Percentiles rank a stretch among this genome's conserved stretches.
Evolutionary conservation across 2,797 vertebrate species (phyloP).

Genomic region (Clarias platycephalus): DNA sequence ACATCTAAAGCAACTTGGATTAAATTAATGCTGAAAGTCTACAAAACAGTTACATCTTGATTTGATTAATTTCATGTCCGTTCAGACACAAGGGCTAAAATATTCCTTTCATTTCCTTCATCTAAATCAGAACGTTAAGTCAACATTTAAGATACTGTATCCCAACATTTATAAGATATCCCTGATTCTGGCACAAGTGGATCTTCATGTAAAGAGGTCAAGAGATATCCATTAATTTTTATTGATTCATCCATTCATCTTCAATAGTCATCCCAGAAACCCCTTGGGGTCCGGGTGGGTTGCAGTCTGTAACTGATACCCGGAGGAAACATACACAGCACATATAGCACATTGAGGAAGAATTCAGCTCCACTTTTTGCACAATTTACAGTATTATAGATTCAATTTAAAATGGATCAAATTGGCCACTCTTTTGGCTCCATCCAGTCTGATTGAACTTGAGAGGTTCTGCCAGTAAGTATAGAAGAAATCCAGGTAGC

Average conservation of each 20-base stretch:
- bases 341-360: neutral
- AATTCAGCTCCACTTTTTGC: neutral
- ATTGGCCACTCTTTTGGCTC: neutral
- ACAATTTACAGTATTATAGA: neutral
- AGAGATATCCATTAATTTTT: neutral
- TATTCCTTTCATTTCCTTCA: constrained; percentile 28
- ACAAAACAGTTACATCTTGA: too few relatives aligned
- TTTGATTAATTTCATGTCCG: too few relatives aligned
- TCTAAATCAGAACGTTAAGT: constrained; percentile 56
- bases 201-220: constrained; percentile 54
- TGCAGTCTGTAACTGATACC: neutral
- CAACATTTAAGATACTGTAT: constrained; percentile 54
- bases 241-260: neutral
- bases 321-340: neutral
- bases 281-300: neutral
- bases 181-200: constrained; percentile 55
- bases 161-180: constrained; percentile 63
- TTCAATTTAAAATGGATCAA: neutral
- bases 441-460: neutral
- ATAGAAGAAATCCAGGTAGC: neutral
- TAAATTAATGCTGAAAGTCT: too few relatives aligned
- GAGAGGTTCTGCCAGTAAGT: neutral
- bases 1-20: too few relatives aligned
- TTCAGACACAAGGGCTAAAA: too few relatives aligned
- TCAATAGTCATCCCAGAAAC: neutral